Conservation (phyloP, 2,113 vertebrate genomes). For the Lepisosteus osseus region DNA sequence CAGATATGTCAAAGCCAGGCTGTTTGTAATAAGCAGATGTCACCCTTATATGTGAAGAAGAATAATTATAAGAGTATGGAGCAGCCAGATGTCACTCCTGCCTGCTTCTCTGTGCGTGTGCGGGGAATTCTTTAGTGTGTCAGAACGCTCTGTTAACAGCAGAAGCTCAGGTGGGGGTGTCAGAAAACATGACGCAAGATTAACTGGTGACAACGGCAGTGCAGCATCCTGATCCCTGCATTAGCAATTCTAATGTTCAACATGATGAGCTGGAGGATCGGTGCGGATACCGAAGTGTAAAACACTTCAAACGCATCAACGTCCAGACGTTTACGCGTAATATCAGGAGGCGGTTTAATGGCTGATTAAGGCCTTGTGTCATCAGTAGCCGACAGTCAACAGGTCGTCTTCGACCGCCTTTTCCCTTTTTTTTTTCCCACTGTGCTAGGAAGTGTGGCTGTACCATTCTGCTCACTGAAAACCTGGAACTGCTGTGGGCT, state of each 20-base stretch:
- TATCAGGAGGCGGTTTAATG: too few species aligned
- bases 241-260: conserved; percentile 46
- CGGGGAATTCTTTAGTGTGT: conserved; percentile 24
- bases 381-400: too few species aligned
- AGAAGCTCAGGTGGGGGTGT: conserved; percentile 16
- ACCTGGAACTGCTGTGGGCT: too few species aligned
- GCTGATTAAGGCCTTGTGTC: too few species aligned
- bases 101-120: conserved; percentile 3
- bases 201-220: conserved; percentile 31
- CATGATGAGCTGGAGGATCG: conserved; percentile 34
- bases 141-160: conserved; percentile 33
- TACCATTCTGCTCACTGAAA: too few species aligned
- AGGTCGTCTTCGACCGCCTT: too few species aligned
- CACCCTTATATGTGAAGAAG: not conserved
- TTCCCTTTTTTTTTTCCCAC: too few species aligned
- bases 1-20: conserved; percentile 38
- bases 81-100: conserved; percentile 36
- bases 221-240: conserved; percentile 20
- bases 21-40: conserved; percentile 49
- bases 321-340: conserved; percentile 17
- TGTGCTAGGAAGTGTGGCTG: too few species aligned
- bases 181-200: conserved; percentile 34
- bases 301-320: conserved; percentile 32
- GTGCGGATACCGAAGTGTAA: conserved; percentile 27
- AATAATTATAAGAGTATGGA: conserved; percentile 23